These are phyloP conservation scores for Psittacula derbiana DNA, from an alignment of 2,797 vertebrate species.

Conservation along the genomic window DNA sequence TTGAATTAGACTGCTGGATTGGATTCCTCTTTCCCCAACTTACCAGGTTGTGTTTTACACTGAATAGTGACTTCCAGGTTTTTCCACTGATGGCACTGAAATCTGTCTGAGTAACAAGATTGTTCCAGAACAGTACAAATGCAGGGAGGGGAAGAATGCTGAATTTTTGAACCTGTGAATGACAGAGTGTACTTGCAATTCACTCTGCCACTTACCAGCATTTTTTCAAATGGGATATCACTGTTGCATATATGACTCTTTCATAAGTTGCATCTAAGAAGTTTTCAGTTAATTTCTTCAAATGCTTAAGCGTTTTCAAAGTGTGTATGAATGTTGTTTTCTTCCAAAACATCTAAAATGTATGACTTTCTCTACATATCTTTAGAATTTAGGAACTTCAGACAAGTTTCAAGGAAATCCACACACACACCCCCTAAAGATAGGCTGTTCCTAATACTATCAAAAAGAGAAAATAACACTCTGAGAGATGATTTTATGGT, in stretches of 20 bases:
- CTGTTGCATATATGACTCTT: slow-evolving; percentile 30
- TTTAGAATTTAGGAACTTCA: not conserved
- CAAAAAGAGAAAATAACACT: not conserved
- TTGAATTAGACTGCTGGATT: slow-evolving; percentile 67
- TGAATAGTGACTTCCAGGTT: not conserved
- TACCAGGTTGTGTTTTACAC: not conserved
- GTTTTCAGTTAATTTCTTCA: not conserved
- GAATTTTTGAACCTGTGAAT: slow-evolving; percentile 20
- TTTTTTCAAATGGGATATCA: slow-evolving; percentile 10
- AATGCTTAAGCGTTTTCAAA: not conserved
- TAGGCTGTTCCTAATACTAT: not conserved
- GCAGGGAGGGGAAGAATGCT: not conserved
- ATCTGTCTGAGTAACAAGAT: not conserved
- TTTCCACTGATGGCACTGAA: not conserved
- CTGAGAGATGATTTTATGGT: not conserved
- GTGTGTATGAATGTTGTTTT: not conserved
- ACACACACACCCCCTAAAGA: not conserved
- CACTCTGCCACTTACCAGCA: slow-evolving; percentile 5
- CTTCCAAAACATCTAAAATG: not conserved
- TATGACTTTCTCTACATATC: not conserved
- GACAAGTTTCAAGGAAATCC: not conserved
- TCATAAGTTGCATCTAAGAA: slow-evolving; percentile 5
- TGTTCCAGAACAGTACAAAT: not conserved
- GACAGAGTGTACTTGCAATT: not conserved
- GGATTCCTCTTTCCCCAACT: not conserved